Percentiles rank a stretch among this genome's conserved stretches.
Conservation (phyloP, 2,797 vertebrate species). For the Smutsia temminckii region DNA sequence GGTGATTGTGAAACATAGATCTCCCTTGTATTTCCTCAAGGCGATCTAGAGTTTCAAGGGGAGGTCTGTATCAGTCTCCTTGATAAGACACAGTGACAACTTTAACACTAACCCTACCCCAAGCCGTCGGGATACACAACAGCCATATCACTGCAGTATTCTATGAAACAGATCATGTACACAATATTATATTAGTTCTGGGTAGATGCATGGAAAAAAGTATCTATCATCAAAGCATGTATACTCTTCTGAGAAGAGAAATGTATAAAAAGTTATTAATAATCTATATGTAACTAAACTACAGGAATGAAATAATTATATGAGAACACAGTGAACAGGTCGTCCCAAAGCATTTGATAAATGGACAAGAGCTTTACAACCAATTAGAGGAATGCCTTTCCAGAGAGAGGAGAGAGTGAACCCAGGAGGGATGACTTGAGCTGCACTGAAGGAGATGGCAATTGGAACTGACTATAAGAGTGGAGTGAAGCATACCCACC, state of each 20-base stretch:
- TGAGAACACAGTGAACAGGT: background rate
- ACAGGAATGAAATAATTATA: background rate
- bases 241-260: background rate
- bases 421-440: background rate
- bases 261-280: background rate
- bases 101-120: background rate
- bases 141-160: background rate
- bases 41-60: background rate
- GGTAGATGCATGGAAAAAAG: background rate
- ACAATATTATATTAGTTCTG: background rate
- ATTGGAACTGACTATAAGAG: background rate
- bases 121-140: background rate
- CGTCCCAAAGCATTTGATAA: background rate
- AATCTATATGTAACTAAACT: background rate
- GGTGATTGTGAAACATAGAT: background rate
- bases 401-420: background rate
- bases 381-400: background rate
- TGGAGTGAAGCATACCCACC: background rate
- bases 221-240: background rate
- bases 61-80: background rate
- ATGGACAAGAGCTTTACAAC: background rate
- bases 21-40: background rate
- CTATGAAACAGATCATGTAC: background rate
- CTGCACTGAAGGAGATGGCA: background rate
- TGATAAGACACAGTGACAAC: background rate